Conservation (phyloP, 2,797 vertebrate species). For the Lagorchestes hirsutus region DNA sequence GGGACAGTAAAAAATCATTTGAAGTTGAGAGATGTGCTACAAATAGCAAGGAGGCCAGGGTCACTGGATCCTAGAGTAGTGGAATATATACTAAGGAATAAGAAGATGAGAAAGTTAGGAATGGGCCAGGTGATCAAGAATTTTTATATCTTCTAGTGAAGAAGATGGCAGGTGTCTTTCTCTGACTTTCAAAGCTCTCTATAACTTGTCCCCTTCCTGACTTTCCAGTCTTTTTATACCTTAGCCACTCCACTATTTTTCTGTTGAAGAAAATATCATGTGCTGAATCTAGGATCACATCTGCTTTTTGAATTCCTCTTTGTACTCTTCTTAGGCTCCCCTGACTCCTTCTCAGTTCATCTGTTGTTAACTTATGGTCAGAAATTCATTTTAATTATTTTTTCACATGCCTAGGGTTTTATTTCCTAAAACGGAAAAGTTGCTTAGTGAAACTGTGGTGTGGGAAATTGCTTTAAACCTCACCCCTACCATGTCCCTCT, state of each 20-base stretch:
- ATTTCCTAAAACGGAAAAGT: neutral
- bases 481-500: neutral
- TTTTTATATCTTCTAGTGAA: neutral
- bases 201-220: neutral
- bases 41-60: neutral
- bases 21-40: neutral
- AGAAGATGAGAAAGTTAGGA: too few relatives aligned
- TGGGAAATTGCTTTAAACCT: neutral
- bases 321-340: neutral
- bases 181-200: neutral
- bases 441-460: neutral
- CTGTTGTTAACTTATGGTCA: neutral
- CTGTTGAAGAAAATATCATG: neutral
- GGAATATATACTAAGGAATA: neutral
- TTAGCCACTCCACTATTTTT: neutral
- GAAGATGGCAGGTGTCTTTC: neutral
- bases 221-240: neutral
- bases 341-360: neutral
- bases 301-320: neutral
- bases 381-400: neutral
- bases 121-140: neutral
- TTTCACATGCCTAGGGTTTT: neutral
- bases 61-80: neutral
- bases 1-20: neutral
- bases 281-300: neutral